phyloP scores from a whole-genome alignment of 2,888 invertebrate species.

The Noctua comes region DNA sequence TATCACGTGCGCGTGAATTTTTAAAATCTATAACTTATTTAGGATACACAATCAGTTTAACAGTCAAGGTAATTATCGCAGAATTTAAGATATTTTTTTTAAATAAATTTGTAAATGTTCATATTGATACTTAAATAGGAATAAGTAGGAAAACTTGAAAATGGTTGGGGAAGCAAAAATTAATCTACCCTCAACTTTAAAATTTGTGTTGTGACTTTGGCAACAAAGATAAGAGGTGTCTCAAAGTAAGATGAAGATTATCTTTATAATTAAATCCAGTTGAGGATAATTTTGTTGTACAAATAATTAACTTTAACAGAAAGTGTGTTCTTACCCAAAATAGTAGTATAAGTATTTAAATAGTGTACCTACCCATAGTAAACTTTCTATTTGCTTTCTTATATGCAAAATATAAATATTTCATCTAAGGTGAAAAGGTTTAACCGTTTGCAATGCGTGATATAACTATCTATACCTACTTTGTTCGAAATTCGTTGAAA shows the following conservation, averaged over 20 bases:
- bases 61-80: constrained; percentile 48
- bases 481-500: neutral
- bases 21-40: constrained; percentile 24
- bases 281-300: neutral
- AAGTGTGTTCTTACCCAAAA: neutral
- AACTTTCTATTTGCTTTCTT: constrained; percentile 6
- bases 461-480: neutral
- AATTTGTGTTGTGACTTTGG: neutral
- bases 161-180: neutral
- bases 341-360: neutral
- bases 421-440: neutral
- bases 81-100: neutral
- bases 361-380: neutral
- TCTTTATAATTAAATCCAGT: neutral
- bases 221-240: neutral
- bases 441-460: neutral
- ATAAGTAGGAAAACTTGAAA: constrained; percentile 6
- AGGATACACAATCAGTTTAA: constrained; percentile 7
- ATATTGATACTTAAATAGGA: neutral
- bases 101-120: neutral
- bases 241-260: constrained; percentile 7
- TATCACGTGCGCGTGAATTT: constrained; percentile 79
- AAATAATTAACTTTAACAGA: neutral
- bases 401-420: neutral
- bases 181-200: constrained; percentile 29